phyloP scores from a whole-genome alignment of 2,888 invertebrate species.

The Baronia brevicornis region DNA sequence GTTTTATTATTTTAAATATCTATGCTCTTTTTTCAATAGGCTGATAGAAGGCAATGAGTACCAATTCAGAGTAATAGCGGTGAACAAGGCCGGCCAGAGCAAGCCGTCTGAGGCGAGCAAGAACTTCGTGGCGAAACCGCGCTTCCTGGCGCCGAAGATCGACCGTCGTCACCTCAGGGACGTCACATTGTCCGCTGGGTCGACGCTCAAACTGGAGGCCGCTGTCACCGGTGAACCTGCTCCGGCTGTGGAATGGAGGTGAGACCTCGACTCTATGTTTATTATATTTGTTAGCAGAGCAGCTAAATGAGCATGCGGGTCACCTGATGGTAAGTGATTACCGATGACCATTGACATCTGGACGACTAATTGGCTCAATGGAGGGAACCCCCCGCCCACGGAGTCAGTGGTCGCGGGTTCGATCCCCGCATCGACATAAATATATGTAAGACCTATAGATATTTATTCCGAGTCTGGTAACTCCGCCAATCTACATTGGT shows the following conservation, averaged over 20 bases:
- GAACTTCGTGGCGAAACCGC: conserved; percentile 88
- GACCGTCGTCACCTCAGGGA: conserved; percentile 94
- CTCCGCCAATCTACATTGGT: too few relatives aligned
- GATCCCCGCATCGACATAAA: too few relatives aligned
- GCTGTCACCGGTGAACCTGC: conserved; percentile 96
- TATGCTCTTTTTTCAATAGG: conserved; percentile 28
- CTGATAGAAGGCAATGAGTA: conserved; percentile 97
- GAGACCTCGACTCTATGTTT: too few relatives aligned
- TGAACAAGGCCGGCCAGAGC: conserved; percentile 96
- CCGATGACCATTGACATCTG: too few relatives aligned
- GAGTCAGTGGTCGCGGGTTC: too few relatives aligned
- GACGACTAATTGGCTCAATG: too few relatives aligned
- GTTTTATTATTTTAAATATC: not conserved
- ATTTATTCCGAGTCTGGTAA: too few relatives aligned
- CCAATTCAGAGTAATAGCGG: conserved; percentile 95
- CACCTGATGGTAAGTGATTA: too few relatives aligned
- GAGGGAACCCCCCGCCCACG: too few relatives aligned
- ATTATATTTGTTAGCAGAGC: too few relatives aligned
- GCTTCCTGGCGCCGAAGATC: conserved; percentile 95
- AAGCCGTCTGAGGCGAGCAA: conserved; percentile 93
- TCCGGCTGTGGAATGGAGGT: conserved; percentile 93
- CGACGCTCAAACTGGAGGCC: conserved; percentile 94
- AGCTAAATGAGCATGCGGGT: too few relatives aligned
- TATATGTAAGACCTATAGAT: too few relatives aligned
- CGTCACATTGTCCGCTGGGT: conserved; percentile 92